Evolutionary conservation across 2,113 vertebrate genomes (phyloP), one percentile per base, ranked within the genome.

Genomic region (Scomber colias): DNA sequence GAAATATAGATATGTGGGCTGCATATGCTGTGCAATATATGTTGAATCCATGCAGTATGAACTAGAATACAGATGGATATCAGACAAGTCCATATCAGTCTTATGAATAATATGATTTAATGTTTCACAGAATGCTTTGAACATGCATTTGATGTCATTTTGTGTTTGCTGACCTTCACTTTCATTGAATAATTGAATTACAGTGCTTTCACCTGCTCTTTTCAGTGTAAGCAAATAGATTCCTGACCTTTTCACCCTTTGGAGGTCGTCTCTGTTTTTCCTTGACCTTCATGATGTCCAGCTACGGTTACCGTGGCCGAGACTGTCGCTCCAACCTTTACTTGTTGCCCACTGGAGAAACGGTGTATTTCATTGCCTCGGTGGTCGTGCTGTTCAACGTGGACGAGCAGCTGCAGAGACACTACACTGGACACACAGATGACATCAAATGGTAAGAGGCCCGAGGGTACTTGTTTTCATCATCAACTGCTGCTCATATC

Each of bases 301-400:
- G 98, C 77, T 99, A 99, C 21, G 98, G 98, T 27, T 99, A 99
- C 71, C 93, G 98, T 11, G 98, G 98, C 4, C 96, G 98, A 13
- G 98, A 99, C 94, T 99, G 98, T 49, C 97, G 98, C 68, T 98
- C 95, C 74, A 99, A 99, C 93, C 95, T 99, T 61, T 98, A 99
- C 86, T 79, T 99, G 90, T 93, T 99, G n/a, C 98, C 98, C 2
- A 99, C 98, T 0, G 98, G 98, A 0, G 98, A 99, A 93, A 99
- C 97, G 0, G 97, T 99, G 1, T 99, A 99, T 76, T 99, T 99
- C 95, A 98, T 99, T 6, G 98, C 98, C 0, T 99, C 98, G 0
- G 98, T 99, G 68, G 98, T 99, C 11, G 98, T 99, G 62, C 84
- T 99, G 9, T 99, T 96, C 93, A 98, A 98, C 0, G 97, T 97